Evolutionary conservation across 2,888 invertebrate species (phyloP).

Genomic region (Fragum whitleyi): DNA sequence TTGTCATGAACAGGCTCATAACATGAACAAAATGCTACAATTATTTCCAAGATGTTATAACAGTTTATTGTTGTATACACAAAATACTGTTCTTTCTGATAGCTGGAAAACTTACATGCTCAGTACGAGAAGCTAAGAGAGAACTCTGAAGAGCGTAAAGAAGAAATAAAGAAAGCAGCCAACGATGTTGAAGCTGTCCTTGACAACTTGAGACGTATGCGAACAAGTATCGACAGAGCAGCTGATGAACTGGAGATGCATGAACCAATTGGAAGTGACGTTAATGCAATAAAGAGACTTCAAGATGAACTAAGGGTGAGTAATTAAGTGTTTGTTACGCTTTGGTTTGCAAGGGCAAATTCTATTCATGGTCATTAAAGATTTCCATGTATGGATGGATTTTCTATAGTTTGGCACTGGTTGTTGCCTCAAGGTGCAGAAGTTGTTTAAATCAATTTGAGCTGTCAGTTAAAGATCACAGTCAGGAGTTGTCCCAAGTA

Average conservation of each 20-base stretch:
- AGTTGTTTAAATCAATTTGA: too few relatives aligned
- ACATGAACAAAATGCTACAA: too few relatives aligned
- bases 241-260: constrained; percentile 78
- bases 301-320: constrained; percentile 93
- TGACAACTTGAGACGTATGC: constrained; percentile 70
- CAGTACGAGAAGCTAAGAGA: constrained; percentile 93
- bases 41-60: too few relatives aligned
- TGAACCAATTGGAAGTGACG: constrained; percentile 94
- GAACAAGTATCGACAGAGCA: constrained; percentile 75
- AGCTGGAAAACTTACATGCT: constrained; percentile 91
- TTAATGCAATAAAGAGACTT: constrained; percentile 94
- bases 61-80: too few relatives aligned
- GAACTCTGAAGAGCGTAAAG: constrained; percentile 87
- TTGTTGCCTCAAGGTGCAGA: too few relatives aligned
- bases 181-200: constrained; percentile 74
- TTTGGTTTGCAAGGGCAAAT: too few relatives aligned
- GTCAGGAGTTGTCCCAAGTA: too few relatives aligned
- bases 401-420: too few relatives aligned
- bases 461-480: too few relatives aligned
- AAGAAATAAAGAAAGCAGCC: constrained; percentile 76
- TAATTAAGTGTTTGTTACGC: not conserved
- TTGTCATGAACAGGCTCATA: too few relatives aligned
- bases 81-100: constrained; percentile 80
- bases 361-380: too few relatives aligned
- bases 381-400: too few relatives aligned